A percentile compares a stretch with the other conserved stretches of the same genome.
These are phyloP conservation scores for Channa argus DNA, from an alignment of 2,113 vertebrate genomes.

Conservation along the genomic window DNA sequence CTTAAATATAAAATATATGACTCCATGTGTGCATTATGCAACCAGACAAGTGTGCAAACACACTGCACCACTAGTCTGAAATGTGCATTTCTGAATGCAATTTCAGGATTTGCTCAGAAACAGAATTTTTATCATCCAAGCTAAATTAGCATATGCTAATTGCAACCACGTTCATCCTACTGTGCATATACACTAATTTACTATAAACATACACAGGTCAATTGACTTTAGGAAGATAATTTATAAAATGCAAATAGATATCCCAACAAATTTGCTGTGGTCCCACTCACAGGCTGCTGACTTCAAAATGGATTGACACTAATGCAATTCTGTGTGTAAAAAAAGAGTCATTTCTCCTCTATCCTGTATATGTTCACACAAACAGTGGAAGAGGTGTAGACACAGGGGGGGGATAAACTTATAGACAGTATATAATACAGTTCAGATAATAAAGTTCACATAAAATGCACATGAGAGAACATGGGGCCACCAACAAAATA, in stretches of 20 bases:
- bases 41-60: too few species aligned
- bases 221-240: constrained; percentile 18
- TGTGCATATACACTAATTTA: constrained; percentile 37
- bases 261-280: constrained; percentile 9
- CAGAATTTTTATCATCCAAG: too few species aligned
- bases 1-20: too few species aligned
- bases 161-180: constrained; percentile 17
- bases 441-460: neutral
- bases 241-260: constrained; percentile 36
- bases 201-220: constrained; percentile 17
- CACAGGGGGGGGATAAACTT: too few species aligned
- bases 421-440: constrained; percentile 11
- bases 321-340: constrained; percentile 2
- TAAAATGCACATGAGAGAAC: neutral
- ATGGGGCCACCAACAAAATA: neutral
- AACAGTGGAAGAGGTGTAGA: too few species aligned
- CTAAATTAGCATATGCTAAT: constrained; percentile 15
- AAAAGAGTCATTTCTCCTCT: neutral
- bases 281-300: constrained; percentile 9
- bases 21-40: too few species aligned
- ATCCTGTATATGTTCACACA: too few species aligned
- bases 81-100: neutral
- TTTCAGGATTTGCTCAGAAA: neutral
- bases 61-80: neutral
- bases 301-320: constrained; percentile 20